Base-by-base conservation (phyloP, 2,888 invertebrate genomes). In the Dasysyrphus tricinctus region DNA sequence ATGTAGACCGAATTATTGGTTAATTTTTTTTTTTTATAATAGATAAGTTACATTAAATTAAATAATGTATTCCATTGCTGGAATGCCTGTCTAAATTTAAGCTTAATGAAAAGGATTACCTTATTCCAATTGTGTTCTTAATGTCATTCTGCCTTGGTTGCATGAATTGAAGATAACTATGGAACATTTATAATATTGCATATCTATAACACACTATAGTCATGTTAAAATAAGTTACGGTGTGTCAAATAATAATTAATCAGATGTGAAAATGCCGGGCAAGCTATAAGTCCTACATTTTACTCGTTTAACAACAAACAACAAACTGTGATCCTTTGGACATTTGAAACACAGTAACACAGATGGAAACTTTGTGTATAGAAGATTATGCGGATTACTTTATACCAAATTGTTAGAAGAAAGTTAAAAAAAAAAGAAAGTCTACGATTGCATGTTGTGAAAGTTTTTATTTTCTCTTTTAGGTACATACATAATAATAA, bases 191-290 rank as follows among this genome's bases (percentile, higher is more conserved):
- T 24, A 24, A 24, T 24, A 24, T 16, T 49, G 19, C 51, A 51
- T 7, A 29, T 14, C 12, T 4, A 49, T 3, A 6, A 47, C 16
- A 32, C 32, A 32, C 5, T 44, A 12, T 44, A 47, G 5, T 51
- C 19, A 32, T 56, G 32, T 56, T 56, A 16, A 2, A 56, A n/a
- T 56, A 56, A 56, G n/a, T 8, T n/a, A 56, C 54, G n/a, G 3
- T 32, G 1, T 56, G 56, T 34, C 56, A 34, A 56, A 56, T 56
- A 34, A 56, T 56, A 56, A 56, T 56, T 56, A 56, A 56, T 56
- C 34, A 56, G 34, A 56, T 56, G 56, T 34, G 34, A 34, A 34
- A 56, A 56, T 34, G 56, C 34, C 2, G 5, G 34, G 9, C 1
- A n/a, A 34, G 34, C n/a, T 32, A n/a, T 24, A 4, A 32, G 12